Base-by-base conservation (phyloP, 2,113 vertebrate genomes). In the Morone chrysops region DNA sequence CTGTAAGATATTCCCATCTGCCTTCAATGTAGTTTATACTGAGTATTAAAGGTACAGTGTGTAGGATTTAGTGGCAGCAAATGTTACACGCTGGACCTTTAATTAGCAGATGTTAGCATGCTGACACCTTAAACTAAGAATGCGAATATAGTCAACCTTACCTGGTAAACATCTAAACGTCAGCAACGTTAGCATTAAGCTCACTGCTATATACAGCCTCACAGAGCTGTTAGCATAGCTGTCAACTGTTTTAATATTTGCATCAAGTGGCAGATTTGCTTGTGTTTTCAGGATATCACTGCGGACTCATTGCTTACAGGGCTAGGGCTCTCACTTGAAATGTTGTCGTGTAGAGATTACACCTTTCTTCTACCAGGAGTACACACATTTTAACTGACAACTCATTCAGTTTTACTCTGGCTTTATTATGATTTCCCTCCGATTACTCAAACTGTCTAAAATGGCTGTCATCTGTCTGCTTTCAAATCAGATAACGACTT, bases 401-500 rank as follows among this genome's bases (percentile, higher is more conserved):
- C 45, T 25, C 14, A 54, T 57, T 48, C 25, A 38, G 57, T 48
- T n/a, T 8, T 38, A 51, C 2, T n/a, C 17, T 6, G 10, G 5
- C 50, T 70, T 48, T 12, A 31, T 14, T 41, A 8, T 56, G 7
- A 47, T 16, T 70, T 85, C 66, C 51, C 16, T 45, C 13, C 8
- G 25, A 74, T 60, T 48, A 20, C 12, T 57, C 22, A 16, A 51
- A 43, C 9, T 3, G 31, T 18, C 54, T 31, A 63, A 47, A 71
- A 63, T 4, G 18, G 0, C 71, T 40, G 5, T 60, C 78, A 62
- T 63, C 65, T 63, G 74, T 50, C 63, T 43, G 70, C 74, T 75
- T 65, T 78, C 67, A 85, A 53, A 83, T 84, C 66, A 41, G 73
- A 90, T 77, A 25, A 50, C n/a, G 43, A 81, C 43, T 74, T 71